phyloP scores from a whole-genome alignment of 2,113 vertebrate genomes.

The Hystrix brachyura region DNA sequence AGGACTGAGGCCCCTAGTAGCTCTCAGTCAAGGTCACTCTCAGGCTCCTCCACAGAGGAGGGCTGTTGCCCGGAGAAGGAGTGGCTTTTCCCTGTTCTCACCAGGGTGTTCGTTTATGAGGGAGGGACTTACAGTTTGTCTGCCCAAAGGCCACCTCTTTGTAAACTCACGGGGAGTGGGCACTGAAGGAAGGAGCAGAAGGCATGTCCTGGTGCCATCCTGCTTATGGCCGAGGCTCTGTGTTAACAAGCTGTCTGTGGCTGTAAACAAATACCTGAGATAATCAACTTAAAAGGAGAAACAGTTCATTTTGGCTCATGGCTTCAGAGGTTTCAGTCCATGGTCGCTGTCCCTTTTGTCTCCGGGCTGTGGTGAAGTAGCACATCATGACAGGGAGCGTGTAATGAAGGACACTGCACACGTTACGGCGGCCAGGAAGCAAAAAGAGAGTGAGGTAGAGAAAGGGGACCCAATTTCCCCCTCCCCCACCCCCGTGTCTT shows the following conservation, averaged over 20 bases:
- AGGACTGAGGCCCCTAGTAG: neutral
- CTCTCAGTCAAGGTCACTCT: neutral
- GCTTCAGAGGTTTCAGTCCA: neutral
- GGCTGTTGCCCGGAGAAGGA: neutral
- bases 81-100: neutral
- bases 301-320: neutral
- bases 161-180: neutral
- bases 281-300: neutral
- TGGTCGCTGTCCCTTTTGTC: neutral
- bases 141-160: neutral
- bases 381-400: neutral
- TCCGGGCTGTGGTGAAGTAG: neutral
- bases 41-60: neutral
- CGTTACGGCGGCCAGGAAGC: neutral
- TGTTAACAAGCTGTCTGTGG: neutral
- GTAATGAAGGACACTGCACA: neutral
- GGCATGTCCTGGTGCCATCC: fast-evolving
- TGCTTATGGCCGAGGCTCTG: neutral
- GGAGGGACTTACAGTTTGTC: neutral
- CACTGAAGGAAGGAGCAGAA: neutral
- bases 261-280: neutral
- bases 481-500: neutral
- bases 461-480: neutral
- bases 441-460: neutral
- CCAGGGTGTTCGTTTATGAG: neutral